Evolutionary conservation across 35 echinoderm and acorn worm species (phyloP).

Genomic region (Lytechinus pictus): DNA sequence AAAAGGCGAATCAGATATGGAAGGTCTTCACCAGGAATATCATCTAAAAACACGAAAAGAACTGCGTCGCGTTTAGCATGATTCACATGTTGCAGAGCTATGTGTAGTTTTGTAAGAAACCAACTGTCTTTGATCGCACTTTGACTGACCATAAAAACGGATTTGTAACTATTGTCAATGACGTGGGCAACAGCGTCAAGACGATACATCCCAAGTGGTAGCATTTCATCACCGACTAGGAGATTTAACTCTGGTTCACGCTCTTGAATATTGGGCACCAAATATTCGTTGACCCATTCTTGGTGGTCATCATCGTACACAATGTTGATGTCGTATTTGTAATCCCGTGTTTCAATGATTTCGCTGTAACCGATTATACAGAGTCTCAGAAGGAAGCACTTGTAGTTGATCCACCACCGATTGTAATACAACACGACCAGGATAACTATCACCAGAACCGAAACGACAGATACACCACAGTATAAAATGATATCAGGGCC

Average conservation of each 20-base stretch:
- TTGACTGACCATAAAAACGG: conserved; percentile 26
- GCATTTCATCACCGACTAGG: conserved; percentile 14
- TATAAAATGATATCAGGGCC: background rate
- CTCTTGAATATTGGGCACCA: background rate
- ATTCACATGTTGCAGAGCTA: conserved; percentile 40
- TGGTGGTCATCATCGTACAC: conserved; percentile 21
- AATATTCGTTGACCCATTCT: conserved; percentile 32
- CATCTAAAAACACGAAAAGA: conserved; percentile 23
- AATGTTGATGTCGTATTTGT: conserved; percentile 32
- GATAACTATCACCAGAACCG: background rate
- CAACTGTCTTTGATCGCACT: background rate
- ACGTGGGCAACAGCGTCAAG: conserved; percentile 10
- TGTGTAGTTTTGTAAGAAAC: background rate
- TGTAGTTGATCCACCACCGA: conserved; percentile 36
- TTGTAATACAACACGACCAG: background rate
- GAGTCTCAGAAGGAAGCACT: conserved; percentile 36
- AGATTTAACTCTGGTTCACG: background rate
- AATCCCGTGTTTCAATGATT: background rate
- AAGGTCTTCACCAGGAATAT: background rate
- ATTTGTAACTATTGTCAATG: conserved; percentile 41
- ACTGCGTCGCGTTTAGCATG: conserved; percentile 31
- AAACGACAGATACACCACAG: background rate
- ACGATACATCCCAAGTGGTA: conserved; percentile 1
- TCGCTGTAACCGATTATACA: conserved; percentile 42
- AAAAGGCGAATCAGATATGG: conserved; percentile 36